phyloP scores from a whole-genome alignment of 2,888 invertebrate species.

The Alentia gelatinosa region DNA sequence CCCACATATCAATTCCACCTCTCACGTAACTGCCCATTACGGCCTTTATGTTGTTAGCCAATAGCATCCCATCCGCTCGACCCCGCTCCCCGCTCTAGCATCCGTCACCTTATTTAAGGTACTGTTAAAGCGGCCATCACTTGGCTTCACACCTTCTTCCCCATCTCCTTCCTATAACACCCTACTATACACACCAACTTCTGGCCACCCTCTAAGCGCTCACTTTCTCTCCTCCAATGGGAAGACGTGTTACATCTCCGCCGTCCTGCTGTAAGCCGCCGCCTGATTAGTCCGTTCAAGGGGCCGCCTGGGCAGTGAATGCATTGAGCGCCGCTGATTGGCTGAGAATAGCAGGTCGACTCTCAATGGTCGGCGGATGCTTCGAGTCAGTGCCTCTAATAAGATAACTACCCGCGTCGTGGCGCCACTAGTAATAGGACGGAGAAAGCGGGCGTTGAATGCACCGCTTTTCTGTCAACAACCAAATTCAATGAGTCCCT shows the following conservation, averaged over 20 bases:
- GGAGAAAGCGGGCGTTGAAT: neutral
- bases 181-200: neutral
- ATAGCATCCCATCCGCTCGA: too few species aligned
- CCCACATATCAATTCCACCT: too few species aligned
- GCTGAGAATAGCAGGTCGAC: constrained; percentile 37
- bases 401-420: constrained; percentile 7
- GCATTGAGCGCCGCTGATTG: constrained; percentile 35
- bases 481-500: neutral
- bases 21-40: too few species aligned
- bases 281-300: constrained; percentile 3
- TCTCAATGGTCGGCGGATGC: neutral
- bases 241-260: constrained; percentile 6
- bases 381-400: neutral
- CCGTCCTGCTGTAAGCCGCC: neutral
- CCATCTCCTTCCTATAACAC: neutral
- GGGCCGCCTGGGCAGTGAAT: neutral
- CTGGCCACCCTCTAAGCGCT: neutral
- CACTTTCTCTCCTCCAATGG: neutral
- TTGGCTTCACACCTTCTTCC: neutral
- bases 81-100: too few species aligned
- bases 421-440: neutral
- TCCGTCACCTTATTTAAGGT: too few species aligned
- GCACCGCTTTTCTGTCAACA: constrained; percentile 15
- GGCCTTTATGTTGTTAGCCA: too few species aligned
- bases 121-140: too few species aligned